A percentile compares a stretch with the other conserved stretches of the same genome.
Conservation (phyloP, 2,113 vertebrate genomes). For the human (Homo sapiens) region GRCh38 chr1:196573001-196573500, state of each 20-base stretch:
- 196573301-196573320: neutral
- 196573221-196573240: neutral
- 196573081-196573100: neutral
- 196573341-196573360: neutral
- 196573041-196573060: neutral
- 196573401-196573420: neutral
- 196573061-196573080: neutral
- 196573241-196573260: neutral
- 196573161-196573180: neutral
- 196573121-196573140: neutral
- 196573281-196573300: neutral
- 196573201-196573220: conserved; percentile 27
- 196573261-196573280: neutral
- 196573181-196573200: neutral
- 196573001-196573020: neutral
- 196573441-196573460: neutral
- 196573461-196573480: neutral
- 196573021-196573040: neutral
- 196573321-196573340: neutral
- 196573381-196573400: neutral
- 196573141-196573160: neutral
- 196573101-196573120: neutral
- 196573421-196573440: neutral
- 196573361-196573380: neutral
- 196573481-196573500: neutral